Conservation (phyloP, 2,888 invertebrate species). For the Drosophila lacicola region DNA sequence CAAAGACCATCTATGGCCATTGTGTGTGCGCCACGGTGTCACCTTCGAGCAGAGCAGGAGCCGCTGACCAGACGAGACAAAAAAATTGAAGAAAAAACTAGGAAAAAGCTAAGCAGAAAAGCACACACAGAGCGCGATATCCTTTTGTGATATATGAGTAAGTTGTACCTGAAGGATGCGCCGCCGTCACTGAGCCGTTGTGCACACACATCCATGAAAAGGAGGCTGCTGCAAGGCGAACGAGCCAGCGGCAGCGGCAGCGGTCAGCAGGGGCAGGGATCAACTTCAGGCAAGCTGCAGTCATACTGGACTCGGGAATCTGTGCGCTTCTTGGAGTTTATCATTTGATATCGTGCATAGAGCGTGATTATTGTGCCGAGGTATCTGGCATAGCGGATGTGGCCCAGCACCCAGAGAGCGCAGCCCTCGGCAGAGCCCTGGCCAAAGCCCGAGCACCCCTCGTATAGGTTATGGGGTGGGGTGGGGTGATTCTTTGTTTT, state of each 20-base stretch:
- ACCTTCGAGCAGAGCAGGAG: constrained; percentile 68
- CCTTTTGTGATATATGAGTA: constrained; percentile 83
- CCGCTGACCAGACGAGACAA: constrained; percentile 56
- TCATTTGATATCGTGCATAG: constrained; percentile 79
- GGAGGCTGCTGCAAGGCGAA: constrained; percentile 13
- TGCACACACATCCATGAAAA: constrained; percentile 71
- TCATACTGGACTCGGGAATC: constrained; percentile 35
- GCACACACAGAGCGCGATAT: constrained; percentile 76
- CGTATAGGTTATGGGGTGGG: constrained; percentile 59
- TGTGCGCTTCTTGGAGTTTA: constrained; percentile 53
- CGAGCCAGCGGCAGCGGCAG: constrained; percentile 1
- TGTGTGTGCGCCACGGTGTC: constrained; percentile 80
- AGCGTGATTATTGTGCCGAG: constrained; percentile 64
- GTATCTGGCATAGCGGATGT: constrained; percentile 50
- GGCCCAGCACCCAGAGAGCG: constrained; percentile 44
- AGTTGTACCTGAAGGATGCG: constrained; percentile 82
- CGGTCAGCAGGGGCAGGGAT: constrained; percentile 5
- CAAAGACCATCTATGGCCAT: constrained; percentile 46
- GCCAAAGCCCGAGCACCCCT: constrained; percentile 55
- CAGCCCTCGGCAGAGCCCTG: constrained; percentile 52
- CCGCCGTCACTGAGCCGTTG: constrained; percentile 78
- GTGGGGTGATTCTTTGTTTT: constrained; percentile 62
- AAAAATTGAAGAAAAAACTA: constrained; percentile 29
- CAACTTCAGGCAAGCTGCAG: constrained; percentile 48
- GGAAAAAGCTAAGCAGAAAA: constrained; percentile 77